Base-by-base conservation (phyloP, 2,888 invertebrate species). In the Lithophane socia region DNA sequence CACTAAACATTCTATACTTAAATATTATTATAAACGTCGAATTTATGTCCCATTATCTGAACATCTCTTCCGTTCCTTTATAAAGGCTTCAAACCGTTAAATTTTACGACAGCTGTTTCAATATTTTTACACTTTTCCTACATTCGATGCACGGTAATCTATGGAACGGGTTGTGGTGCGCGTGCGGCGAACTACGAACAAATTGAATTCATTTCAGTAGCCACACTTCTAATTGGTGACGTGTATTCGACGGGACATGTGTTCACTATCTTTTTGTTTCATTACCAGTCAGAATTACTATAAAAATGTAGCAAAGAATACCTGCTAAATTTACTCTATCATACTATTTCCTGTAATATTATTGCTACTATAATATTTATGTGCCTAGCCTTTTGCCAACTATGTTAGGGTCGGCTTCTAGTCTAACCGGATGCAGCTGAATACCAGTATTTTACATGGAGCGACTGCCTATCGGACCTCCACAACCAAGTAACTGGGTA, bases 121-220 rank as follows among this genome's bases (percentile, higher is more conserved):
- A 84, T 84, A 87, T 83, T 88, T 83, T 83, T 58, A 83, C 61
- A 68, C 68, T 78, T 73, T 69, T 75, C 56, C 73, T 52, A 72
- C 52, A 78, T 73, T 79, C 63, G 49, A 65, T 68, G 81, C 83
- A 86, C 80, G 60, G 52, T 84, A 78, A 79, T 83, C 61, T 83
- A 76, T 81, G 13, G 78, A 76, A 77, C 24, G 74, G 75, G 58
- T 44, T 84, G 76, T 67, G 78, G 73, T 78, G 86, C 80, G 85
- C 89, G 73, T 85, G 81, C 82, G 85, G 61, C 79, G 64, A 78
- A 66, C 82, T 79, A 73, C 65, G 75, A 68, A 83, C 88, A 90
- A 94, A 93, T 94, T 91, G 87, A 91, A 92, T 94, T 92, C 90
- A 91, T 92, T 93, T 90, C 88, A 80, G 78, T 76, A 54, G 87